Percentiles rank a stretch among this genome's conserved stretches.
These are phyloP conservation scores for Theristicus caerulescens DNA, from an alignment of 2,113 vertebrate genomes.

Conservation along the genomic window DNA sequence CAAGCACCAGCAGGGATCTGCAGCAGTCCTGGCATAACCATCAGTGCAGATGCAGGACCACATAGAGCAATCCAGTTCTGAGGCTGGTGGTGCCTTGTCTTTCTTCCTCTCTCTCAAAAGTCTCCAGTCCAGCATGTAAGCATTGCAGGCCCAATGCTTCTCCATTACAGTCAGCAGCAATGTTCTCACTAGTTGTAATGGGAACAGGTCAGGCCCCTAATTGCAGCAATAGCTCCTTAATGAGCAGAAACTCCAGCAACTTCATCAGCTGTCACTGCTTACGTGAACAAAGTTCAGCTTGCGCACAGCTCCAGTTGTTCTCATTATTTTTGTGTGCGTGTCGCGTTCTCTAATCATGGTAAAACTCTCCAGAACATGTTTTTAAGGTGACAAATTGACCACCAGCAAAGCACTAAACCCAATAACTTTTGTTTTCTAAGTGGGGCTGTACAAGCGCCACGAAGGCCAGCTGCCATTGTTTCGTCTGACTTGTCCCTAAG, in stretches of 20 bases:
- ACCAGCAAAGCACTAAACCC: background rate
- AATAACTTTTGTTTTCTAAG: background rate
- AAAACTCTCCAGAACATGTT: background rate
- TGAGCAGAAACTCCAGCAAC: background rate
- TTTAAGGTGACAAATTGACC: background rate
- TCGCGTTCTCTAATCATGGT: background rate
- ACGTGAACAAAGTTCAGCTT: background rate
- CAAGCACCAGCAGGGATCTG: background rate
- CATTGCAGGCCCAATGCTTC: background rate
- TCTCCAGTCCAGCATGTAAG: background rate
- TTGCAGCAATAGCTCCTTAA: background rate
- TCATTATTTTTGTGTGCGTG: background rate
- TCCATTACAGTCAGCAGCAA: background rate
- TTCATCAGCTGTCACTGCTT: background rate
- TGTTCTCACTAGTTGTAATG: background rate
- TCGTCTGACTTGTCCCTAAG: background rate
- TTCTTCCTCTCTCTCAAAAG: background rate
- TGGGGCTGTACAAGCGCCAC: background rate
- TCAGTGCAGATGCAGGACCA: background rate
- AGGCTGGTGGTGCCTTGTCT: background rate
- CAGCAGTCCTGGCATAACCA: background rate
- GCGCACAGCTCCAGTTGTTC: background rate
- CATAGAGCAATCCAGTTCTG: rapidly evolving
- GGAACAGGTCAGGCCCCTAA: background rate
- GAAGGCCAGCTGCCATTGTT: background rate